Evolutionary conservation across 2,888 invertebrate genomes (phyloP), one percentile per base, ranked within the genome.

Genomic region (Cosmia trapezina): DNA sequence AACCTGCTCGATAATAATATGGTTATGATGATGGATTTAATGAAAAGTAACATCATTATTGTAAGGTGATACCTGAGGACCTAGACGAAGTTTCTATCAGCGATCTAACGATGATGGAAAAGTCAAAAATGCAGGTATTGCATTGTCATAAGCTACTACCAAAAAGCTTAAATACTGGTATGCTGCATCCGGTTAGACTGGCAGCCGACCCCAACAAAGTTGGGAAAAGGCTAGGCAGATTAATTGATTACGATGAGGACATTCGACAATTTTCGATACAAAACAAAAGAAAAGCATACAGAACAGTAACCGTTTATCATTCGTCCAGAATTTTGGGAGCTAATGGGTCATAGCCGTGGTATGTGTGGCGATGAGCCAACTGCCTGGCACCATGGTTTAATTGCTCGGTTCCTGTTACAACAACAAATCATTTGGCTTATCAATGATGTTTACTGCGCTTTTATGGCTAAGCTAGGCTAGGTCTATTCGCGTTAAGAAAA

Each of bases 361-460:
- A 53, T 66, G 12, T 60, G 33, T 65, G 67, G 60, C 63, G 1
- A 4, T 28, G 51, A 12, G 66, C 70, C 54, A 70, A 71, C 17
- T 37, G 33, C 45, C 62, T 66, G 57, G 37, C 37, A 65, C 19
- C 12, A 45, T 49, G 60, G 54, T 76, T 68, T 68, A 53, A 74
- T 53, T 53, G 28, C 53, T 19, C 22, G 6, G 59, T 60, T 60
- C 19, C 41, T 76, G 57, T 47, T 60, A 41, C 41, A 41, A 19
- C 37, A 47, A 68, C 68, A 69, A 76, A 69, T 74, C 47, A 69
- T 60, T 74, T 60, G 33, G n/a, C n/a, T 45, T 68, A 74, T 76
- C 57, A 51, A 73, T 70, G 22, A 22, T 59, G 19, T 71, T 45
- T 33, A 59, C 14, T 47, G 7, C 47, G 2, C n/a, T 78, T 22